phyloP scores from a whole-genome alignment of 2,797 vertebrate genomes.

The Manis crassicaudata region DNA sequence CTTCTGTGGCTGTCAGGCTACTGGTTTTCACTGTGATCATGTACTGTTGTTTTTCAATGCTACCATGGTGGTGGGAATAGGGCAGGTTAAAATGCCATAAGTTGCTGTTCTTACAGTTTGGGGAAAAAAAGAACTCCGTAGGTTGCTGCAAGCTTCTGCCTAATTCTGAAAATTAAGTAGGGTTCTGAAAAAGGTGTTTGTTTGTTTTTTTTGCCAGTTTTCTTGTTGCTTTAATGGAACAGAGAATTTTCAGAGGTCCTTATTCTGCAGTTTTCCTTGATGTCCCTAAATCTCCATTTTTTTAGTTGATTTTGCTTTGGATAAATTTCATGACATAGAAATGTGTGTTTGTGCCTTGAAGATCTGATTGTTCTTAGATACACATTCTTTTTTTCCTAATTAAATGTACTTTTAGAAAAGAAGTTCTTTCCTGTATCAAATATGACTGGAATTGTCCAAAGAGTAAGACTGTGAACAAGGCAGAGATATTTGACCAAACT shows the following conservation, averaged over 20 bases:
- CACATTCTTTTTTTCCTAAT: slow-evolving; percentile 19
- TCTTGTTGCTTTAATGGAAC: background rate
- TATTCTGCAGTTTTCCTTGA: background rate
- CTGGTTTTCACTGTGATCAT: background rate
- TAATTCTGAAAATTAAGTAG: background rate
- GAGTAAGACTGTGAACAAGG: background rate
- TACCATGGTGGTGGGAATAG: background rate
- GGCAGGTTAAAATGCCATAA: background rate
- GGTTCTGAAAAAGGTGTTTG: slow-evolving; percentile 1
- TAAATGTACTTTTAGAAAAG: background rate
- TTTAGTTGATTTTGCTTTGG: background rate
- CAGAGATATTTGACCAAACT: background rate
- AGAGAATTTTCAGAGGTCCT: background rate
- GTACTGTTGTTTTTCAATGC: background rate
- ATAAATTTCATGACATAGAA: background rate
- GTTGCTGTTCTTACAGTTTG: background rate
- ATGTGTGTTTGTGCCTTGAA: background rate
- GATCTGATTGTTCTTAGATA: background rate
- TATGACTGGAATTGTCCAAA: background rate
- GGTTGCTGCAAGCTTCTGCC: background rate
- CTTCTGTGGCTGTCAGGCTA: background rate
- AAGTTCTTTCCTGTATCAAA: background rate
- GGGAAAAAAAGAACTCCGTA: background rate
- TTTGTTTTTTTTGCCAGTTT: background rate
- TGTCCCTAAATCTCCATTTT: background rate